Evolutionary conservation across 2,797 vertebrate genomes (phyloP).

Genomic region (Balearica regulorum): DNA sequence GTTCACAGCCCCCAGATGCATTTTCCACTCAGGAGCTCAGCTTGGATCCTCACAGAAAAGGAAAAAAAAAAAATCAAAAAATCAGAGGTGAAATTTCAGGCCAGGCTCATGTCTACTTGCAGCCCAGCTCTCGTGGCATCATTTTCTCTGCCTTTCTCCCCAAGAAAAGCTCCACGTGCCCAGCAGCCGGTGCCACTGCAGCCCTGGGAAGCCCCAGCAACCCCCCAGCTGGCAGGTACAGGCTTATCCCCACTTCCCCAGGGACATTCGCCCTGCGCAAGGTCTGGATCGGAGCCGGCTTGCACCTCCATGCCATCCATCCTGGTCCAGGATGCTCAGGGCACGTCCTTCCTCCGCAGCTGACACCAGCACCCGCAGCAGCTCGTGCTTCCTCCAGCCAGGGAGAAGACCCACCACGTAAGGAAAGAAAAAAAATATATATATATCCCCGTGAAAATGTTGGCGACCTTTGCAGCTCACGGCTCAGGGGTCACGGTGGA

Average conservation of each 20-base stretch:
- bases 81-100: not conserved
- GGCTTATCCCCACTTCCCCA: not conserved
- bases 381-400: not conserved
- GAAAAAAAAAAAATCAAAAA: not conserved
- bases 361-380: no score
- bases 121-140: not conserved
- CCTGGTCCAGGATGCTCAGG: not conserved
- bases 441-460: not conserved
- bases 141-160: not conserved
- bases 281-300: not conserved
- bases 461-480: not conserved
- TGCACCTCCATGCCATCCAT: not conserved
- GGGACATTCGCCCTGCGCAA: not conserved
- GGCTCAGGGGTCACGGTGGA: not conserved
- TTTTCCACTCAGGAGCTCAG: not conserved
- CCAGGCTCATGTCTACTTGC: not conserved
- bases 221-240: not conserved
- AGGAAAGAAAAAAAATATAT: not conserved
- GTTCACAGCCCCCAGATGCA: not conserved
- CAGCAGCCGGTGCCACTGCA: no score
- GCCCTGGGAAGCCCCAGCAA: not conserved
- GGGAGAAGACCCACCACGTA: not conserved
- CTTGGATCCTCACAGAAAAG: not conserved
- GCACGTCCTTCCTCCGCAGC: not conserved
- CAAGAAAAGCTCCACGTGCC: accelerated